These are phyloP conservation scores for Sarcophaga bullata DNA, from an alignment of 1,140 invertebrate species.

Conservation along the genomic window DNA sequence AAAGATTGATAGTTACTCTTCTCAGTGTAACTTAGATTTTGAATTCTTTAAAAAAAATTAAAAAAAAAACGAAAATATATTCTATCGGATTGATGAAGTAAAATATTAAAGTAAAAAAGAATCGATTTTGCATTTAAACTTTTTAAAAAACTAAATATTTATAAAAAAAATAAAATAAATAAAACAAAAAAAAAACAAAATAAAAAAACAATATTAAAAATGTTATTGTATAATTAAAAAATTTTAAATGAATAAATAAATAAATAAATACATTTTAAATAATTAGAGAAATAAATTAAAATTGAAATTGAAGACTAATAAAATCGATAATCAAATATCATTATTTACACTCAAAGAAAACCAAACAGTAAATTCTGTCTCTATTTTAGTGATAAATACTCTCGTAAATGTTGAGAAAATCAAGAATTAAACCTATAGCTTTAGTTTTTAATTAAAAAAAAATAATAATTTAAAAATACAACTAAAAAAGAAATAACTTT, in stretches of 20 bases:
- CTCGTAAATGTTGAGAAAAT: not conserved
- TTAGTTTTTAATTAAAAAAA: not conserved
- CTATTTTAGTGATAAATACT: not conserved
- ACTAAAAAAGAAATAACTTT: not conserved
- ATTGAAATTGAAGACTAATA: too few species aligned
- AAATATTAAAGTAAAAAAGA: not conserved
- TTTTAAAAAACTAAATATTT: slow-evolving; percentile 9
- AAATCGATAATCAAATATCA: too few species aligned
- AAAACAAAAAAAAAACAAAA: not conserved
- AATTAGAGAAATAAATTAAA: slow-evolving; percentile 4
- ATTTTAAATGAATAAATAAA: not conserved
- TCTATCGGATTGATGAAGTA: not conserved
- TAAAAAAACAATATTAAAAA: too few species aligned
- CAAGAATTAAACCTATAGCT: not conserved
- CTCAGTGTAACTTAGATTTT: not conserved
- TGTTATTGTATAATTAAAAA: slow-evolving; percentile 3
- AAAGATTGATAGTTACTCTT: not conserved
- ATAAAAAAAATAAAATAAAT: not conserved
- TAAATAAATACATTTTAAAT: not conserved
- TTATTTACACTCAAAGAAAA: not conserved
- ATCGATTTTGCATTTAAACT: slow-evolving; percentile 37
- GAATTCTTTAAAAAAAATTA: not conserved
- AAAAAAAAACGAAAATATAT: not conserved
- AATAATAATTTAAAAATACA: not conserved
- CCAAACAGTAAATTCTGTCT: not conserved